Base-by-base conservation (phyloP, 2,888 invertebrate species). In the Arrhopalites spinosus region DNA sequence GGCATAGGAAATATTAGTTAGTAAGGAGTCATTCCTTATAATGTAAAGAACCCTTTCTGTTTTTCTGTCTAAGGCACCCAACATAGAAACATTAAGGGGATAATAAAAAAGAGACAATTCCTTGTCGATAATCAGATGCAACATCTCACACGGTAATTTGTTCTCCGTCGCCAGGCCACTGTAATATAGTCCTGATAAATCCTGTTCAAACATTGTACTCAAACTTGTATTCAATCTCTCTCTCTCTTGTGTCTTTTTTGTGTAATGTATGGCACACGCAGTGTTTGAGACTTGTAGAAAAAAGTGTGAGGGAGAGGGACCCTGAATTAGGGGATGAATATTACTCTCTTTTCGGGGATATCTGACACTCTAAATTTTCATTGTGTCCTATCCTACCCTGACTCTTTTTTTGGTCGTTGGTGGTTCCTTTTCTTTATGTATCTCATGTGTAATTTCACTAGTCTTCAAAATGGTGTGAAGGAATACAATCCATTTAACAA, bases 121-220 rank as follows among this genome's bases (percentile, higher is more conserved):
- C 50, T 30, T 76, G 73, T 73, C 61, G 68, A 76, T 76, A 76
- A 76, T 76, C 76, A 76, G 76, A 76, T 76, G 76, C 76, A 76
- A 50, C 23, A 66, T 68, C 29, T 27, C 45, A 45, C 73, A 73
- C 73, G 61, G 53, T 76, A 76, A 76, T 76, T 76, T 76, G 76
- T 76, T 76, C 73, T 69, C n/a, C 76, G 76, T 76, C 76, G 76
- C 76, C 76, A 76, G 68, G 11, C 59, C 59, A 59, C n/a, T 15
- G 50, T 50, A 50, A 50, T 50, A 50, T n/a, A 50, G 50, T 50
- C 50, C 50, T 36, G 56, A 36, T 66, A 43, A 66, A 66, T 66
- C 66, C 43, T 43, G 43, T 66, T 36, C 63, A 30, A 36, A 36
- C 66, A 36, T 20, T 64, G 25, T 43, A 66, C 66, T 43, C n/a